Percentiles rank a stretch among this genome's conserved stretches.
Conservation (phyloP, 2,797 vertebrate species). For the Australoheros facetus region DNA sequence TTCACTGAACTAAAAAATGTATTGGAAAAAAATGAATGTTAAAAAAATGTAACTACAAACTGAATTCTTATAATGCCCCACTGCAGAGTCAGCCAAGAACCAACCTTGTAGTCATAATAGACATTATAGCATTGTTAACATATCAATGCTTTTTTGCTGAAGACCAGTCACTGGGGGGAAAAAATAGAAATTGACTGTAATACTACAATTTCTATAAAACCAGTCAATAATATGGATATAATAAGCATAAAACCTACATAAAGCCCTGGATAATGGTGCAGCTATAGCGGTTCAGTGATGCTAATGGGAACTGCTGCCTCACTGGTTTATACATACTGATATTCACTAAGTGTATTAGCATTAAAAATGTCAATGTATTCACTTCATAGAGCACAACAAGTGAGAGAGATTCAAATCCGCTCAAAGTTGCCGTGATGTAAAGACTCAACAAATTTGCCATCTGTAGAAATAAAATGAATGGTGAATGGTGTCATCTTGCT, state of each 20-base stretch:
- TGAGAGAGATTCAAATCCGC: constrained; percentile 10
- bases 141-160: neutral
- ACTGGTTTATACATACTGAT: constrained; percentile 9
- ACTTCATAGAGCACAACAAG: neutral
- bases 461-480: constrained; percentile 34
- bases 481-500: constrained; percentile 16
- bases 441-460: constrained; percentile 49
- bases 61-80: neutral
- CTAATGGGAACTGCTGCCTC: constrained; percentile 16
- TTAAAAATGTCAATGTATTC: constrained; percentile 50
- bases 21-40: too few relatives aligned
- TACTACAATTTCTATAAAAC: neutral
- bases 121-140: neutral
- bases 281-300: neutral
- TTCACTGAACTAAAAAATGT: too few relatives aligned
- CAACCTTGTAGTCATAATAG: too few relatives aligned
- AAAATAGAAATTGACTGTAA: neutral
- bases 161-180: too few relatives aligned
- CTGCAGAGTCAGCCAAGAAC: neutral
- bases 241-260: neutral
- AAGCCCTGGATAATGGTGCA: neutral
- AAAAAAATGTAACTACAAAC: neutral
- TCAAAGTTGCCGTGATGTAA: constrained; percentile 30
- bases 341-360: constrained; percentile 26
- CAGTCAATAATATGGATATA: neutral